Evolutionary conservation across 2,113 vertebrate genomes (phyloP), one percentile per base, ranked within the genome.

Genomic region (Melanerpes formicivorus): DNA sequence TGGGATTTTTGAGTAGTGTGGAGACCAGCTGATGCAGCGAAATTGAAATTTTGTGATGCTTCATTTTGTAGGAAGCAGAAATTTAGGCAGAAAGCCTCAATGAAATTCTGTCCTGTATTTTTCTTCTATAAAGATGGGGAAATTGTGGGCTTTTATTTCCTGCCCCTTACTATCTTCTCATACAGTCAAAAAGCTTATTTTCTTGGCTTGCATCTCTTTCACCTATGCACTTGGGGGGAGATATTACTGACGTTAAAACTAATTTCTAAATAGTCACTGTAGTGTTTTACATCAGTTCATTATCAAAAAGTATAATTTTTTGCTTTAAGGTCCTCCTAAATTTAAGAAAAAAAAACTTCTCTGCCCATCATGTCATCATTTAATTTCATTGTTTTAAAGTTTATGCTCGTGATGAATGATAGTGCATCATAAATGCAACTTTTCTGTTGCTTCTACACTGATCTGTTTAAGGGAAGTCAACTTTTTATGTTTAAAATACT

Each of bases 311-410:
- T 37, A 50, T 59, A 63, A 80, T 21, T 52, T 42, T 32, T 34
- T 62, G 27, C 37, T 88, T 58, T 67, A 15, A 54, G 62, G 9
- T 62, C 37, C 27, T 23, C 11, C 9, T 69, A 34, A 1, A 1
- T 82, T 69, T 22, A 62, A 55, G 59, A 9, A 71, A 74, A 30
- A 37, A 16, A 37, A 37, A 34, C 34, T 70, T 92, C 40, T 62
- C 56, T 0, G 0, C 37, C 37, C 6, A 6, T 74, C 60, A 50
- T 1, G 11, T 63, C 26, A 5, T 54, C 2, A 32, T 63, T 67
- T 87, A 54, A 64, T 67, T 67, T 63, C 12, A 54, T 62, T 62
- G 26, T 58, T 89, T 89, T 67, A 29, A 74, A 67, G 34, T 40
- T 54, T 22, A 22, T 21, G 18, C 4, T 32, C 62, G 3, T 2